Percentiles rank a stretch among this genome's conserved stretches.
Evolutionary conservation across 2,113 vertebrate genomes (phyloP).

Genomic region (Ondatra zibethicus): DNA sequence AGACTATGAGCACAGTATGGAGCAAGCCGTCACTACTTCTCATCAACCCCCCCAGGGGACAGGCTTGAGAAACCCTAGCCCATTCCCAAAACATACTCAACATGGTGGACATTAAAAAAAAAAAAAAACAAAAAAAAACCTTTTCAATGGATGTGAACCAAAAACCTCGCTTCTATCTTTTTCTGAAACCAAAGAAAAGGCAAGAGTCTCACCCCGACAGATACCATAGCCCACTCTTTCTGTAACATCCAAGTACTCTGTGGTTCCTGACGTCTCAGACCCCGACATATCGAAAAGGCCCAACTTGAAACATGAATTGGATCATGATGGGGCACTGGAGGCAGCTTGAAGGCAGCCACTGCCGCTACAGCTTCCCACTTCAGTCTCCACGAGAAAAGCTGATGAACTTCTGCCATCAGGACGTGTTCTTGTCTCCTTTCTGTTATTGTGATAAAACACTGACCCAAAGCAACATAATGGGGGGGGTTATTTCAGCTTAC

Average conservation of each 20-base stretch:
- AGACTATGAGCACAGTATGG: slow-evolving; percentile 32
- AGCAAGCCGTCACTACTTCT: fast-evolving
- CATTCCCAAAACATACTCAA: neutral
- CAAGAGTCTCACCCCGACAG: neutral
- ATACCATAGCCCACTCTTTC: neutral
- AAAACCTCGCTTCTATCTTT: slow-evolving; percentile 14
- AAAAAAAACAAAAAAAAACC: too few relatives aligned
- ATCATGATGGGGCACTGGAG: neutral
- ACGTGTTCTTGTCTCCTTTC: neutral
- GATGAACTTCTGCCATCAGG: neutral
- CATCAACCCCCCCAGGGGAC: neutral
- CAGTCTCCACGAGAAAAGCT: neutral
- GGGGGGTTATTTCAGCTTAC: neutral
- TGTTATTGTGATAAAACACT: neutral
- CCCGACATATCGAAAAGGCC: neutral
- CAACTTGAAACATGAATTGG: neutral
- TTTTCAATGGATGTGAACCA: neutral
- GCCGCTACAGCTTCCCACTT: neutral
- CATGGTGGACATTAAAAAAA: neutral
- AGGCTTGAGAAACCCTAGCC: neutral
- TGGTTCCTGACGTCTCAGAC: neutral
- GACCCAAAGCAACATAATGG: neutral
- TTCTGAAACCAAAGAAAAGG: slow-evolving; percentile 24
- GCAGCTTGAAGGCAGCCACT: neutral
- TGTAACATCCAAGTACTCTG: neutral